Conservation (phyloP, 2,797 vertebrate species). For the Pangasius mekongensis region DNA sequence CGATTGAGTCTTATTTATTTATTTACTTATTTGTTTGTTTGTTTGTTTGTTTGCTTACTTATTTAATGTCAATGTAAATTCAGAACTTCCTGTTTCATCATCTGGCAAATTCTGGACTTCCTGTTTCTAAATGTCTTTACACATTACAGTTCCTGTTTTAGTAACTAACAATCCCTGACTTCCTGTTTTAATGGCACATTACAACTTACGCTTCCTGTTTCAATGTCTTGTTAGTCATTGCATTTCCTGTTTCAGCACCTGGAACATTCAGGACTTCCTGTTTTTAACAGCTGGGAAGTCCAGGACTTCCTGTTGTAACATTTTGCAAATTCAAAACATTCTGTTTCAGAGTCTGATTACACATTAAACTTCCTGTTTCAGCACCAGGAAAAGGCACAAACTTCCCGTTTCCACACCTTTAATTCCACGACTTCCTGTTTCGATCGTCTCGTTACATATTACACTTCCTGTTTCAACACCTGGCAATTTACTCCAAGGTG, state of each 20-base stretch:
- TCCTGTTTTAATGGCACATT: neutral
- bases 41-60: neutral
- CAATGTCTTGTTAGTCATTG: neutral
- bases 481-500: neutral
- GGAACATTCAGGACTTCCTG: neutral
- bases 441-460: no score
- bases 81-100: neutral
- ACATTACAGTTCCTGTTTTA: neutral
- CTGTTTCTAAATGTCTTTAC: no score
- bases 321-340: neutral
- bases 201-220: neutral
- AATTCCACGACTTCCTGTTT: neutral
- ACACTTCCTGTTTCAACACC: neutral
- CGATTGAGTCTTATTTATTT: neutral
- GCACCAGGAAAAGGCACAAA: no score
- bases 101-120: no score
- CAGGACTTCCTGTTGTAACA: neutral
- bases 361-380: neutral
- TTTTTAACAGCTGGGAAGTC: neutral
- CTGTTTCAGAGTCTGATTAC: neutral
- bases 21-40: neutral
- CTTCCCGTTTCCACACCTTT: neutral
- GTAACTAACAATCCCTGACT: neutral
- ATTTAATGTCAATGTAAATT: neutral
- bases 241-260: neutral